Evolutionary conservation across 2,888 invertebrate species (phyloP).

Genomic region (Zygaena filipendulae): DNA sequence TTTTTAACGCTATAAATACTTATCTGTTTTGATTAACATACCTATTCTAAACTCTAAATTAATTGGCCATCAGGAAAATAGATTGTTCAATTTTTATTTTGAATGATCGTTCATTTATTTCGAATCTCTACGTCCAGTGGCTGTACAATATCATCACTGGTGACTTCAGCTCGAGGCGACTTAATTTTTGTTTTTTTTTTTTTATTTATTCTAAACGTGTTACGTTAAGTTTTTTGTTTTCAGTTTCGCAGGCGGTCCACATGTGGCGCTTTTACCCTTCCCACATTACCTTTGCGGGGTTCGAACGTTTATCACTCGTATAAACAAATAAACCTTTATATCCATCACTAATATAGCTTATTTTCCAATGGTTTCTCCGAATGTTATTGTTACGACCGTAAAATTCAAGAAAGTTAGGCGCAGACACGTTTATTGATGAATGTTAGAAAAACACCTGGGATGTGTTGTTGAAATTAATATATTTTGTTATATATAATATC

Average conservation of each 20-base stretch:
- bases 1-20: too few relatives aligned
- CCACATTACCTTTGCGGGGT: constrained; percentile 26
- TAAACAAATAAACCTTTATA: not conserved
- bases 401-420: constrained; percentile 22
- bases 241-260: constrained; percentile 41
- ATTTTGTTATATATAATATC: too few relatives aligned
- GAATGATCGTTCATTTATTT: too few relatives aligned
- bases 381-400: not conserved
- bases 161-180: constrained; percentile 40
- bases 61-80: too few relatives aligned
- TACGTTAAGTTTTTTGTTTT: constrained; percentile 38
- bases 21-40: too few relatives aligned
- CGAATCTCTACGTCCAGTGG: too few relatives aligned
- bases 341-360: constrained; percentile 2
- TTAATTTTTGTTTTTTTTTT: constrained; percentile 28
- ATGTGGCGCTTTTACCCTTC: constrained; percentile 50
- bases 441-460: constrained; percentile 47
- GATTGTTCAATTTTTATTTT: too few relatives aligned
- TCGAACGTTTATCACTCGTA: constrained; percentile 2
- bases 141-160: constrained; percentile 13
- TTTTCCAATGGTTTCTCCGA: not conserved
- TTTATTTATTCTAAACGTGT: constrained; percentile 27
- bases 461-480: too few relatives aligned
- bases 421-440: constrained; percentile 44
- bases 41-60: too few relatives aligned